A percentile compares a stretch with the other conserved stretches of the same genome.
Conservation (phyloP, 2,888 invertebrate species). For the Andrena camellia region DNA sequence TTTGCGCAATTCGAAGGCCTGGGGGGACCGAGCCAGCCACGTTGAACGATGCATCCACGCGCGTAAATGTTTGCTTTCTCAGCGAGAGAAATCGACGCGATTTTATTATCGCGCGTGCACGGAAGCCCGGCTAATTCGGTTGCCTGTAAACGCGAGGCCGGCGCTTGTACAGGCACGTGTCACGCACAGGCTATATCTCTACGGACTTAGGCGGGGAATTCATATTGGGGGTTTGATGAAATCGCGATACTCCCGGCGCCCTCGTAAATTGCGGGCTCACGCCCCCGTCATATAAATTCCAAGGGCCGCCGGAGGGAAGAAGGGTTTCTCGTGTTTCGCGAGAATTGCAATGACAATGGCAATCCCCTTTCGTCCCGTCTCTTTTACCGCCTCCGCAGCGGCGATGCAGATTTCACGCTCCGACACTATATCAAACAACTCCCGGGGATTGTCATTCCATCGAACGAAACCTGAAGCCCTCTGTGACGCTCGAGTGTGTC, state of each 20-base stretch:
- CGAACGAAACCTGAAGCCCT: neutral
- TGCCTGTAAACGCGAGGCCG: conserved; percentile 1
- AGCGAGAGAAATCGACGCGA: neutral
- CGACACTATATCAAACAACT: neutral
- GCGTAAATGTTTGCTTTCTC: neutral
- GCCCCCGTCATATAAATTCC: conserved; percentile 50
- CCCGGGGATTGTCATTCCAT: neutral
- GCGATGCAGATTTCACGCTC: neutral
- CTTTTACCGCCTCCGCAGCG: neutral
- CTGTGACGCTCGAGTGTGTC: neutral
- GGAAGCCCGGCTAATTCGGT: conserved; percentile 15
- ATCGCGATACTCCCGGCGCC: conserved; percentile 47
- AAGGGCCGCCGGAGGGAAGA: neutral
- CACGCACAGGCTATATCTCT: conserved; percentile 65
- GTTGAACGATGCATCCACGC: neutral
- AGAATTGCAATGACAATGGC: neutral
- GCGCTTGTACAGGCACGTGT: conserved; percentile 4
- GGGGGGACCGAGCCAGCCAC: neutral
- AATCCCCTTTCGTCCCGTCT: neutral
- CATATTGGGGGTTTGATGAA: conserved; percentile 59
- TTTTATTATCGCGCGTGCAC: conserved; percentile 1
- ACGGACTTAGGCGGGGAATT: conserved; percentile 53
- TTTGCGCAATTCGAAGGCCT: neutral
- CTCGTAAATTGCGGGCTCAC: conserved; percentile 43
- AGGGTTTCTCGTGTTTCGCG: neutral